Evolutionary conservation across 2,797 vertebrate genomes (phyloP).

Genomic region (Coregonus suidteri): DNA sequence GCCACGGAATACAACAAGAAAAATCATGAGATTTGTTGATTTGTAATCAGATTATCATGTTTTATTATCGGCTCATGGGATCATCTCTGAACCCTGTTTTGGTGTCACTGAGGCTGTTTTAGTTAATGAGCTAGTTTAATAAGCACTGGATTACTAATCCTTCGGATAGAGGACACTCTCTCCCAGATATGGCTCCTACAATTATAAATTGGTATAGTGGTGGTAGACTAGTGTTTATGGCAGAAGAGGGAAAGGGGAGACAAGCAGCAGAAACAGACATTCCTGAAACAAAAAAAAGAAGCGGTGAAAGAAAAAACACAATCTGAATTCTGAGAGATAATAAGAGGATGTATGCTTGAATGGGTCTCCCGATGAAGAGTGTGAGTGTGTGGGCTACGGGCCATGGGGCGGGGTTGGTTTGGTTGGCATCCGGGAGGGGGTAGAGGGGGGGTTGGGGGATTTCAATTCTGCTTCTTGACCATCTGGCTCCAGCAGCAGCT

Average conservation of each 20-base stretch:
- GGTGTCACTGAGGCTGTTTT: slow-evolving; percentile 61
- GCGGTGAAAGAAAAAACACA: slow-evolving; percentile 26
- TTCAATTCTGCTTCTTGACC: slow-evolving; percentile 68
- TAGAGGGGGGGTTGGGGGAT: slow-evolving; percentile 43
- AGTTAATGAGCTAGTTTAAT: slow-evolving; percentile 65
- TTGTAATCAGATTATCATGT: slow-evolving; percentile 67
- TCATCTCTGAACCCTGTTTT: slow-evolving; percentile 55
- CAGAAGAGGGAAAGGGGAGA: neutral
- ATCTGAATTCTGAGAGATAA: neutral
- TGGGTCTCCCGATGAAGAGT: slow-evolving; percentile 8
- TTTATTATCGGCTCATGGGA: slow-evolving; percentile 64
- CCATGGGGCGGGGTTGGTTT: neutral
- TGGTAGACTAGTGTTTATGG: too few relatives aligned
- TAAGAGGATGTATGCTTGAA: slow-evolving; percentile 1
- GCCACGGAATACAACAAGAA: slow-evolving; percentile 25
- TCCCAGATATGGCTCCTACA: too few relatives aligned
- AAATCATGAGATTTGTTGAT: slow-evolving; percentile 57
- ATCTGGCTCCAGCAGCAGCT: slow-evolving; percentile 69
- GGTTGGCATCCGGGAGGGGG: neutral
- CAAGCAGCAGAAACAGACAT: neutral
- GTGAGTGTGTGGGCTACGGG: slow-evolving; percentile 30
- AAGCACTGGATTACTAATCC: slow-evolving; percentile 49
- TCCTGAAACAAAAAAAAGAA: neutral
- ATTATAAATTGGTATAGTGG: too few relatives aligned
- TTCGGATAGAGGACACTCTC: slow-evolving; percentile 18